These are phyloP conservation scores for Lepidurus apus DNA, from an alignment of 1,140 invertebrate genomes.

Conservation along the genomic window DNA sequence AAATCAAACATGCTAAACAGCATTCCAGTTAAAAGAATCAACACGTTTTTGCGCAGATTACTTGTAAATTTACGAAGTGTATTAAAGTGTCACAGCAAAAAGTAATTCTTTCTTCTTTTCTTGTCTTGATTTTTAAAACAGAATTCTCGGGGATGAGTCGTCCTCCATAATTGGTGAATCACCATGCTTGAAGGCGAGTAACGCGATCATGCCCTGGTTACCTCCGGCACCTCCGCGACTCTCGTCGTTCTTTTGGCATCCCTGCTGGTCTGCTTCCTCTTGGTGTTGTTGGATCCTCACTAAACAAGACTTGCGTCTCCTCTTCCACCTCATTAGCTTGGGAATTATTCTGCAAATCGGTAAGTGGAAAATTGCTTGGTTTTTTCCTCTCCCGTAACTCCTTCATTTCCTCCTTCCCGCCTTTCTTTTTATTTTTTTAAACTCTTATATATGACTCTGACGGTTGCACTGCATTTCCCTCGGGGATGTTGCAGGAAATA, in stretches of 20 bases:
- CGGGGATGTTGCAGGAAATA: no score
- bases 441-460: no score
- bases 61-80: no score
- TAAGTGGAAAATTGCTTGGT: background rate
- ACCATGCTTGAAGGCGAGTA: slow-evolving; percentile 18
- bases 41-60: no score
- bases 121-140: background rate
- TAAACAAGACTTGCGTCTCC: background rate
- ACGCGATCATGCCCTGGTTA: slow-evolving; percentile 20
- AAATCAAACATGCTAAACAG: no score
- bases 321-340: slow-evolving; percentile 1
- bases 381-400: background rate
- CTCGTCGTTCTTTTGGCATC: background rate
- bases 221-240: background rate
- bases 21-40: no score
- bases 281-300: background rate
- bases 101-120: no score
- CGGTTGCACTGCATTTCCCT: no score
- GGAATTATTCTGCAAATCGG: background rate
- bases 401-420: background rate
- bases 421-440: background rate
- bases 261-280: background rate
- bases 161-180: slow-evolving; percentile 1
- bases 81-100: no score
- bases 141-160: background rate